Evolutionary conservation across 2,797 vertebrate genomes (phyloP).

Genomic region (Falco columbarius): DNA sequence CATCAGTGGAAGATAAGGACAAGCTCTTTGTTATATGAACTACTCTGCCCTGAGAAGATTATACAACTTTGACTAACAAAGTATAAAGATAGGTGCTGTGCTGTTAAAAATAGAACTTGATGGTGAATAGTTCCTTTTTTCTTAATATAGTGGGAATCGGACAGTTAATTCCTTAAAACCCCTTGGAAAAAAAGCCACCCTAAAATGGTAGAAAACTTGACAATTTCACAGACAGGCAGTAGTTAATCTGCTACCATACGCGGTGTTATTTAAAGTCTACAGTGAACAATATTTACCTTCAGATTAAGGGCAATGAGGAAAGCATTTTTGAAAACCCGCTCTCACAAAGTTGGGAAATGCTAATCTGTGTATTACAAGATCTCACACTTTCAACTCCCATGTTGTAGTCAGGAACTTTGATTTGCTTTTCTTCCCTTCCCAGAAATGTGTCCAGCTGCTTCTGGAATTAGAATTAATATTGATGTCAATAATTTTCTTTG

Average conservation of each 20-base stretch:
- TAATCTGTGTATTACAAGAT: background rate
- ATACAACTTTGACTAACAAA: background rate
- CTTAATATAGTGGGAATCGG: background rate
- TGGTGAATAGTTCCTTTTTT: background rate
- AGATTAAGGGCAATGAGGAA: background rate
- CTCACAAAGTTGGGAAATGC: background rate
- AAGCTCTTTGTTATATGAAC: background rate
- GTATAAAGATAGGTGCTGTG: background rate
- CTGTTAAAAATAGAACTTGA: background rate
- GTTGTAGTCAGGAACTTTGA: background rate
- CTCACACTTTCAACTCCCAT: background rate
- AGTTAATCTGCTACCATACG: background rate
- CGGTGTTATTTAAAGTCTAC: background rate
- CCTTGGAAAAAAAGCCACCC: background rate
- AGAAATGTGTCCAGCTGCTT: background rate
- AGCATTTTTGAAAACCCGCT: background rate
- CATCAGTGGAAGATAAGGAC: background rate
- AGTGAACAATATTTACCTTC: background rate
- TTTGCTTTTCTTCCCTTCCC: background rate
- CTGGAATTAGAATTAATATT: background rate
- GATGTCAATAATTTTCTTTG: background rate
- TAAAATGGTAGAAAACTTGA: background rate
- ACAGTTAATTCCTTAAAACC: background rate
- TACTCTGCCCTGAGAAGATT: background rate
- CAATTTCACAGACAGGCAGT: background rate